Base-by-base conservation (phyloP, 2,797 vertebrate genomes). In the Propithecus deckenii region DNA sequence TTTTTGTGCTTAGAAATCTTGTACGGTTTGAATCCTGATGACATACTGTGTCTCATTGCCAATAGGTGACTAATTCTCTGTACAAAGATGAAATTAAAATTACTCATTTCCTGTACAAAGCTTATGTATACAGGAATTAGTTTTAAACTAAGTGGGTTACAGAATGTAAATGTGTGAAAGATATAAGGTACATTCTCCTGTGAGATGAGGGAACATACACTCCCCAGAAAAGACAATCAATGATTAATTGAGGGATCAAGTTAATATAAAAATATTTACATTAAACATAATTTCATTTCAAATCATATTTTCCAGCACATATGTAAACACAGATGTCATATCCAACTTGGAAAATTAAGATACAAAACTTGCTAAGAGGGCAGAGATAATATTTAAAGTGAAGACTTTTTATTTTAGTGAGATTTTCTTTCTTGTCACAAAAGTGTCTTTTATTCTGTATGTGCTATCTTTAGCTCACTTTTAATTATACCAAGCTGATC, bases 41-140 rank as follows among this genome's bases (percentile, higher is more conserved):
- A 91, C 17, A 84, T 81, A 55, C 35, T 93, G 18, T 65, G 23
- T 96, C 91, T 85, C 59, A 57, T 57, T 97, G 89, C 93, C 95
- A 96, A 91, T 93, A 91, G 81, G 59, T 97, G 95, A 97, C 41
- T 97, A 97, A 97, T 96, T 95, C 35, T 69, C 22, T 86, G 52
- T 72, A 69, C 25, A 81, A 55, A 65, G 65, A 95, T 94, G 61
- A 97, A 94, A 91, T 91, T 28, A 95, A 97, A 97, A 93, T 96
- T 94, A 89, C 76, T 96, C 38, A 95, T 85, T 96, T 97, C 79
- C 89, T 97, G 80, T 75, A 87, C 43, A 94, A 90, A 94, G 83
- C 59, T 92, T 95, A 88, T 92, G 79, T 80, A 92, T 90, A 92
- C 57, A 86, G 81, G 71, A 97, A 97, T 96, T 93, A 83, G 67